phyloP scores from a whole-genome alignment of 2,888 invertebrate species.

The Brenthis hecate region DNA sequence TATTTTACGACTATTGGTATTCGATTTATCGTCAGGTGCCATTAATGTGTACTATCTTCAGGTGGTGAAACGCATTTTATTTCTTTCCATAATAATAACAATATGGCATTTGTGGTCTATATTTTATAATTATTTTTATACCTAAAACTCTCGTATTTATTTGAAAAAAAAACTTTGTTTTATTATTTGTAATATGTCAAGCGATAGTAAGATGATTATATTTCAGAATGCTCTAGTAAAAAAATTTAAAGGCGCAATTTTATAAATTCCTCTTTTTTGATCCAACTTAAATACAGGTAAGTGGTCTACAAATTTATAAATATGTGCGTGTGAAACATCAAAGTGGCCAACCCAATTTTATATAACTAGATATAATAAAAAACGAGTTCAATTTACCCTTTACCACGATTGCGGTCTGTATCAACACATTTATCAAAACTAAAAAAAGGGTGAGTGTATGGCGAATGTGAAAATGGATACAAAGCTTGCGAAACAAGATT shows the following conservation, averaged over 20 bases:
- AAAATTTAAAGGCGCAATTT: neutral
- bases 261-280: neutral
- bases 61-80: slow-evolving; percentile 19
- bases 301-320: slow-evolving; percentile 8
- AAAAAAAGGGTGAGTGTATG: slow-evolving; percentile 29
- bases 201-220: too few species aligned
- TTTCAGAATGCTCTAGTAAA: neutral
- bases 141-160: too few species aligned
- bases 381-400: slow-evolving; percentile 26
- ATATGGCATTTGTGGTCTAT: neutral
- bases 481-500: slow-evolving; percentile 37
- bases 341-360: neutral
- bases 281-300: slow-evolving; percentile 8
- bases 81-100: neutral
- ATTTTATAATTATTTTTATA: neutral
- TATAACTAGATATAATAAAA: slow-evolving; percentile 25
- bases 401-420: slow-evolving; percentile 20
- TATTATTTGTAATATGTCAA: too few species aligned
- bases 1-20: slow-evolving; percentile 24
- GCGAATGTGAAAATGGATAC: slow-evolving; percentile 24
- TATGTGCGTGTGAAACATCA: slow-evolving; percentile 4
- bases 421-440: slow-evolving; percentile 38
- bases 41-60: slow-evolving; percentile 19
- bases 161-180: too few species aligned
- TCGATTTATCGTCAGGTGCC: slow-evolving; percentile 15